Conservation (phyloP, 2,797 vertebrate species). For the Staurois parvus region DNA sequence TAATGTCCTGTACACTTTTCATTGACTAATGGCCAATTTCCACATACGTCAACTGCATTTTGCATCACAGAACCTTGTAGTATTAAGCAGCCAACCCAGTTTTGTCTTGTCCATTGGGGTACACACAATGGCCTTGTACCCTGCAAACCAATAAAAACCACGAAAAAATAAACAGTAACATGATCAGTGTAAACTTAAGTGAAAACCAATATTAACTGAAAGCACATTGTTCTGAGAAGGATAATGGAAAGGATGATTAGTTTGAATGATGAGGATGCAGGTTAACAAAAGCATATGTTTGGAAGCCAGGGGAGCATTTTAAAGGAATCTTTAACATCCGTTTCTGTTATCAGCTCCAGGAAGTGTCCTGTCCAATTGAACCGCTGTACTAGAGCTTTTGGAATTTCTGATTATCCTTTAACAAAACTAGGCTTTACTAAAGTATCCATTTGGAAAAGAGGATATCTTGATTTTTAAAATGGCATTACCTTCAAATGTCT, state of each 20-base stretch:
- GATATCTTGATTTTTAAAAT: background rate
- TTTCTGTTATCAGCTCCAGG: background rate
- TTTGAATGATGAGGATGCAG: slow-evolving; percentile 21
- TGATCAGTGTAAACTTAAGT: background rate
- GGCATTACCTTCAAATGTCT: background rate
- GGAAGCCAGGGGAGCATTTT: slow-evolving; percentile 11
- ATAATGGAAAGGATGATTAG: background rate
- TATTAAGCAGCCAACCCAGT: too few relatives aligned
- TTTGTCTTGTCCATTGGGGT: too few relatives aligned
- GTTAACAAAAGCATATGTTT: slow-evolving; percentile 23
- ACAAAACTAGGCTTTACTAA: background rate
- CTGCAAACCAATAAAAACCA: background rate
- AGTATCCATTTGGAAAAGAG: background rate
- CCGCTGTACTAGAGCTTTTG: background rate
- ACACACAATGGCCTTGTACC: too few relatives aligned
- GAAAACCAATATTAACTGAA: slow-evolving; percentile 24
- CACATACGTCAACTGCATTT: too few relatives aligned
- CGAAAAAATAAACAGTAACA: background rate
- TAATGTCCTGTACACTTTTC: too few relatives aligned
- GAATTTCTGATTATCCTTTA: background rate
- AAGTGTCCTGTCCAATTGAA: background rate
- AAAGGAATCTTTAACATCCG: slow-evolving; percentile 24
- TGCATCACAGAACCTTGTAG: too few relatives aligned
- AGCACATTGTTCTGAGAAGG: slow-evolving; percentile 8
- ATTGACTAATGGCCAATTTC: too few relatives aligned